Base-by-base conservation (phyloP, 2,113 vertebrate genomes). In the Pelobates fuscus region DNA sequence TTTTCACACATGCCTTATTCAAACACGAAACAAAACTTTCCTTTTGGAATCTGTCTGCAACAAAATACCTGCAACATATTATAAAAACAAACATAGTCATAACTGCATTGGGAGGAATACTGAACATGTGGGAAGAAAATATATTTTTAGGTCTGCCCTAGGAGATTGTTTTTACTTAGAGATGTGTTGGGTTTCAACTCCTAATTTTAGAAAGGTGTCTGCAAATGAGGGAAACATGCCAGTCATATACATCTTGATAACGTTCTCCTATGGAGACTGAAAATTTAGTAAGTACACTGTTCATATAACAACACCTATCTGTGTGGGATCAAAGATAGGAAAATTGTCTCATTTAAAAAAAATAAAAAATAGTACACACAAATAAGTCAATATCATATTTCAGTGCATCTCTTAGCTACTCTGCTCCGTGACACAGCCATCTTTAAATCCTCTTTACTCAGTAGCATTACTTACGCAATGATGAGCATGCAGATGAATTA, bases 141-240 rank as follows among this genome's bases (percentile, higher is more conserved):
- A n/a, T 55, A 55, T 55, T 55, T 55, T 55, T 55, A 55, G 4
- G n/a, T 23, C 52, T 55, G 52, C 17, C 6, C 3, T 21, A 8
- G n/a, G 12, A 55, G 52, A 55, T 6, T 20, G 20, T 4, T 6
- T 10, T 55, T 17, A 55, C 52, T 55, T 55, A 23, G 52, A n/a
- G 52, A 20, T 55, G 52, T 55, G 52, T 55, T 55, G 21, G 52
- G 52, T 55, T 55, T 55, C 52, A 55, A 23, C 2, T 55, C 21
- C 44, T 49, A n/a, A 21, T 55, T 55, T 55, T 55, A 55, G 52
- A 23, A 6, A 55, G 52, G 52, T 55, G 11, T 55, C 20, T 8
- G 44, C 18, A 14, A 49, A 17, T 49, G 14, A 49, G 44, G 8
- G 44, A 14, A 17, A 14, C 44, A 21, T 21, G 20, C 7, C 52